These are phyloP conservation scores for Mesembrinibis cayennensis DNA, from an alignment of 2,113 vertebrate species.

Conservation along the genomic window DNA sequence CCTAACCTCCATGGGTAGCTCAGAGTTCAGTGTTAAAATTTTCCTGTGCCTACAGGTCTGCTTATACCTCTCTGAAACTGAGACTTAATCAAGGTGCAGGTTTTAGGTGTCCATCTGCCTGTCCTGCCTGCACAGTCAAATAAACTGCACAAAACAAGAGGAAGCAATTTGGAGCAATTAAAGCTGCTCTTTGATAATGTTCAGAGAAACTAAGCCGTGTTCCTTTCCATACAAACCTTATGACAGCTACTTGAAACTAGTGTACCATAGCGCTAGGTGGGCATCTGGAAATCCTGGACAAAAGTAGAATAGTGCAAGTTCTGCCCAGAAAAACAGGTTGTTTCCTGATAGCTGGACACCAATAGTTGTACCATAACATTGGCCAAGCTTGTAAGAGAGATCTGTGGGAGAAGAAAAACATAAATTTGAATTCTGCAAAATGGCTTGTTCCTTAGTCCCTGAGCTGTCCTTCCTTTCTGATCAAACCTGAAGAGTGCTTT, in stretches of 20 bases:
- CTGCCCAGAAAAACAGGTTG: neutral
- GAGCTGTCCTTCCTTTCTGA: neutral
- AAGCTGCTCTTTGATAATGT: neutral
- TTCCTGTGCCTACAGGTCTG: neutral
- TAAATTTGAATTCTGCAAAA: neutral
- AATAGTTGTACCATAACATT: neutral
- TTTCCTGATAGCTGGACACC: neutral
- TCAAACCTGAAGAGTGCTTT: neutral
- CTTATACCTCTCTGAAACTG: neutral
- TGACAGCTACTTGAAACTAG: neutral
- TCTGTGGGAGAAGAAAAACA: neutral
- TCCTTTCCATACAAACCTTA: neutral
- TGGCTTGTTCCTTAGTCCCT: neutral
- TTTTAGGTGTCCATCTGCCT: neutral
- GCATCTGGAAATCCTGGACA: neutral
- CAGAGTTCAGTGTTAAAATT: neutral
- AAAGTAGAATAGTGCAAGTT: neutral
- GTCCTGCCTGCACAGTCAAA: neutral
- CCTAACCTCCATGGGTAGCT: neutral
- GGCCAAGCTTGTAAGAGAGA: neutral
- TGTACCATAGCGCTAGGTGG: rapidly evolving
- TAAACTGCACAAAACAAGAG: neutral
- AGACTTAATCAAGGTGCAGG: neutral
- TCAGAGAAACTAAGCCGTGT: neutral
- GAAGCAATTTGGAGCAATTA: neutral